A percentile compares a stretch with the other conserved stretches of the same genome.
Evolutionary conservation across 1,140 invertebrate genomes (phyloP).

Genomic region (Drosophila littoralis): DNA sequence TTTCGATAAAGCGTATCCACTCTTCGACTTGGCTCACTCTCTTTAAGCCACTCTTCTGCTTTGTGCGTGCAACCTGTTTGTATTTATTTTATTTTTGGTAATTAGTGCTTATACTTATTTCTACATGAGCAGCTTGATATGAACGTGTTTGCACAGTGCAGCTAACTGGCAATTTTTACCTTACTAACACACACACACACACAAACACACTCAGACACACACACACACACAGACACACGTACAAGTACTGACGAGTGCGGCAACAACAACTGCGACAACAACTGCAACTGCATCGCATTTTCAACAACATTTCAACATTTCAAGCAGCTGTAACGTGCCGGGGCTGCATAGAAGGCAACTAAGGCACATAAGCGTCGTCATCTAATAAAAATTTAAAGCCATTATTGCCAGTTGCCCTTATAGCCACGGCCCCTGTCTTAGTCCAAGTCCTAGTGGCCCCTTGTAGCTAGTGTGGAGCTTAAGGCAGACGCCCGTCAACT

Average conservation of each 20-base stretch:
- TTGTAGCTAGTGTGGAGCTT: constrained; percentile 28
- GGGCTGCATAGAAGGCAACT: constrained; percentile 57
- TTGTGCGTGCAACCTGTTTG: constrained; percentile 14
- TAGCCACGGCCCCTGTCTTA: constrained; percentile 7
- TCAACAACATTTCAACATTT: constrained; percentile 76
- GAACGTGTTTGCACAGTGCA: constrained; percentile 10
- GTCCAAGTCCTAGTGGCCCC: background rate
- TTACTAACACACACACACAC: background rate
- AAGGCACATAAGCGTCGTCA: constrained; percentile 81
- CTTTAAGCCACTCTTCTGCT: background rate
- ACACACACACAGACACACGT: background rate
- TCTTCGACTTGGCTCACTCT: constrained; percentile 6
- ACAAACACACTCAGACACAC: background rate
- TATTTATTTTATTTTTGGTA: constrained; percentile 34
- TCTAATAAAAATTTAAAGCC: constrained; percentile 82
- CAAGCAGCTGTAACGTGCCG: constrained; percentile 48
- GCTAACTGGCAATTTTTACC: constrained; percentile 18
- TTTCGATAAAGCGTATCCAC: constrained; percentile 16
- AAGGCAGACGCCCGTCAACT: constrained; percentile 34
- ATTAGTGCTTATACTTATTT: constrained; percentile 50
- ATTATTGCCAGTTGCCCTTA: constrained; percentile 76
- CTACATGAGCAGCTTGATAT: constrained; percentile 35
- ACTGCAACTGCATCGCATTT: constrained; percentile 44
- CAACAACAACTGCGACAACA: background rate
- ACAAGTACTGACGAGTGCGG: background rate